Percentiles rank a stretch among this genome's conserved stretches.
phyloP scores from a whole-genome alignment of 2,797 vertebrate species.

The Clarias platycephalus region DNA sequence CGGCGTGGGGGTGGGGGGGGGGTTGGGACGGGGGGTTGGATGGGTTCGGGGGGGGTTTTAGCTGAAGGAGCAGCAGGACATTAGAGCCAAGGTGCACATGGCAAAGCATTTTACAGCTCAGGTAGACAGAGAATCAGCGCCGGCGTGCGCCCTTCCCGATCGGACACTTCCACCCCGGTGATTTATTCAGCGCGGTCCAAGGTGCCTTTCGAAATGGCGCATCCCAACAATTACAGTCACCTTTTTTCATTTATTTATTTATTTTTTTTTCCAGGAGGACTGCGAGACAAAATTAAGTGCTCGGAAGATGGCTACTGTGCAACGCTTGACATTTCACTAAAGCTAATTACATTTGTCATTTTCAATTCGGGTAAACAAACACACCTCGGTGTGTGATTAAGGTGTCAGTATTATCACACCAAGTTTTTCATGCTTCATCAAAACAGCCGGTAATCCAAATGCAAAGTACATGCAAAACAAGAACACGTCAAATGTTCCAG shows the following conservation, averaged over 20 bases:
- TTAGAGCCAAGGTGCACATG: constrained; percentile 23
- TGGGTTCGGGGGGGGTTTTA: neutral
- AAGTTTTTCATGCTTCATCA: constrained; percentile 27
- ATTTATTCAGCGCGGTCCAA: constrained; percentile 51
- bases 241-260: constrained; percentile 19
- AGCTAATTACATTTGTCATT: constrained; percentile 56
- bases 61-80: constrained; percentile 40
- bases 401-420: constrained; percentile 34
- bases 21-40: neutral
- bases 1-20: neutral
- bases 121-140: constrained; percentile 24
- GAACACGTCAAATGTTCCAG: neutral
- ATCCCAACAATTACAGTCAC: constrained; percentile 53
- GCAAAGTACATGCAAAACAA: neutral
- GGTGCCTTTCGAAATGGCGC: constrained; percentile 50
- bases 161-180: constrained; percentile 47
- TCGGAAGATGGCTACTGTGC: constrained; percentile 44
- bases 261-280: neutral
- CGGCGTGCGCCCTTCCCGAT: constrained; percentile 7
- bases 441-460: neutral
- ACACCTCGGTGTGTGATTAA: constrained; percentile 46
- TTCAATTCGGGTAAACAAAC: constrained; percentile 55
- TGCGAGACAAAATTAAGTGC: constrained; percentile 49
- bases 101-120: constrained; percentile 40
- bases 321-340: constrained; percentile 52